Evolutionary conservation across 2,797 vertebrate genomes (phyloP), one percentile per base, ranked within the genome.

Genomic region (Crenuchus spilurus): DNA sequence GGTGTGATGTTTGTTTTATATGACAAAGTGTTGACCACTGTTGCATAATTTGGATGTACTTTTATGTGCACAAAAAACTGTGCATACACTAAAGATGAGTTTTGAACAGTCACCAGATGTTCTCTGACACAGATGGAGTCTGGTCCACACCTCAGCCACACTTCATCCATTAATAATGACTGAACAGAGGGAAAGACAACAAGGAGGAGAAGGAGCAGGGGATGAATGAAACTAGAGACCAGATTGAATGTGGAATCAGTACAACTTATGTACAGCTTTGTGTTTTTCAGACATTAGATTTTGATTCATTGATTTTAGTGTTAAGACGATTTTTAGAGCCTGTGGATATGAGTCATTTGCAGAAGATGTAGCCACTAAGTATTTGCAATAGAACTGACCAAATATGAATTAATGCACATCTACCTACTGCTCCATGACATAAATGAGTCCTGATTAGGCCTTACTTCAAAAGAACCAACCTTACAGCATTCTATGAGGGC

Each of bases 21-120:
- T 22, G 39, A 37, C 8, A 20, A 11, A 16, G 31, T 26, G 37
- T 24, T 33, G 41, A 18, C 39, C 37, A 9, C 61, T 44, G 13
- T 46, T 18, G 63, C 39, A 33, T 54, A 55, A 65, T 46, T 57
- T 65, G 42, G 49, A 65, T 64, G 49, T 63, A 26, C 55, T 65
- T 30, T 41, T 39, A 57, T 60, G 39, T 49, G 62, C 24, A 26
- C 41, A 66, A 41, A n/a, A n/a, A n/a, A n/a, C 39, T 65, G 57
- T 9, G 28, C 51, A 67, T n/a, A 24, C 58, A 42, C 22, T 9
- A 39, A 24, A 28, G 33, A 60, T 33, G 64, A 67, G 24, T 41
- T 61, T 41, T 49, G 24, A 41, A 60, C 61, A 57, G 62, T 57
- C 51, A 74, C 61, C 71, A 74, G 64, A 75, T 68, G 63, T 68